Evolutionary conservation across 2,797 vertebrate genomes (phyloP).

Genomic region (Buphagus erythrorhynchus): DNA sequence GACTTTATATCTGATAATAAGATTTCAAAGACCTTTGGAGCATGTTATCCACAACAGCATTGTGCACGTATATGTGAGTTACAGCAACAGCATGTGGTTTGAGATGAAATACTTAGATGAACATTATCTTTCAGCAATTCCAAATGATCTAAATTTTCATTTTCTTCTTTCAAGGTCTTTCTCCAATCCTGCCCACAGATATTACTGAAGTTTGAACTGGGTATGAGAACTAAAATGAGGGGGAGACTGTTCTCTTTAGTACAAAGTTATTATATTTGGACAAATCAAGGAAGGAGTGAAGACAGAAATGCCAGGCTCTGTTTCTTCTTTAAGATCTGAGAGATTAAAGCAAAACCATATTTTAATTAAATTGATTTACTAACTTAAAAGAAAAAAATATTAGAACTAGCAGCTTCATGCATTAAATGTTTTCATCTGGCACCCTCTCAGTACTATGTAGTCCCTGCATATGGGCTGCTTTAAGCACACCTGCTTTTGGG

Average conservation of each 20-base stretch:
- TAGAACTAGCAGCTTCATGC: not conserved
- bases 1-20: not conserved
- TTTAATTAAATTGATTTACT: conserved; percentile 13
- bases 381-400: not conserved
- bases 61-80: not conserved
- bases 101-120: not conserved
- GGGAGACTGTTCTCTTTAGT: not conserved
- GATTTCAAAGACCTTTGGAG: not conserved
- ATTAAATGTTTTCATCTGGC: not conserved
- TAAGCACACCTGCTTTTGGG: not conserved
- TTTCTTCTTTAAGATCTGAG: not conserved
- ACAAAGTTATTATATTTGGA: not conserved
- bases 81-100: not conserved
- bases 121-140: not conserved
- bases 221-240: not conserved
- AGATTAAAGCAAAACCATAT: conserved; percentile 17
- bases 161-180: not conserved
- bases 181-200: not conserved
- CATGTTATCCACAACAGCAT: not conserved
- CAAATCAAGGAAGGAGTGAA: not conserved
- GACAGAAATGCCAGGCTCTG: not conserved
- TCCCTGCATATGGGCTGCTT: not conserved
- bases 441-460: not conserved
- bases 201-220: not conserved
- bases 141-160: not conserved